Percentiles rank a stretch among this genome's conserved stretches.
Conservation (phyloP, 2,888 invertebrate species). For the Phyllotreta cruciferae region DNA sequence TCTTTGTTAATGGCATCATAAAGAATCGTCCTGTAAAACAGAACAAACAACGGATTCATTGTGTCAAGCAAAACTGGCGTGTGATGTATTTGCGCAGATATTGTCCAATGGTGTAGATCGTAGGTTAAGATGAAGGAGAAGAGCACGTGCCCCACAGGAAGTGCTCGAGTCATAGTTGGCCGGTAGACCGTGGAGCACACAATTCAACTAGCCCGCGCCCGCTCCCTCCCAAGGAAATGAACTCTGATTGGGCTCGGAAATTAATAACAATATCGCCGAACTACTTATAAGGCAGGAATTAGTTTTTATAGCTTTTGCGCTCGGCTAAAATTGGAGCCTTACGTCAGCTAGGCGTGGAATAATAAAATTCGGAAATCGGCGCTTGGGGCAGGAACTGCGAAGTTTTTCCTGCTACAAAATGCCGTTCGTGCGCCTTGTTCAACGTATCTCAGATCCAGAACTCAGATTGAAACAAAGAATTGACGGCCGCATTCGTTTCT, state of each 20-base stretch:
- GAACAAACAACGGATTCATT: slow-evolving; percentile 32
- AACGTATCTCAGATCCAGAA: slow-evolving; percentile 49
- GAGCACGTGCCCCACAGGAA: slow-evolving; percentile 58
- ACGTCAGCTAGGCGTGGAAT: slow-evolving; percentile 12
- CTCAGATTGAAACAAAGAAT: slow-evolving; percentile 50
- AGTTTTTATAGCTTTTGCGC: slow-evolving; percentile 24
- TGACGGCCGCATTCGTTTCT: slow-evolving; percentile 52
- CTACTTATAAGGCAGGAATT: slow-evolving; percentile 41
- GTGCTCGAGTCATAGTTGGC: slow-evolving; percentile 57
- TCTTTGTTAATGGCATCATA: slow-evolving; percentile 1
- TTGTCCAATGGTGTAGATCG: slow-evolving; percentile 42
- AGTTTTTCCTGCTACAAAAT: slow-evolving; percentile 33
- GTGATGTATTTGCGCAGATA: slow-evolving; percentile 37
- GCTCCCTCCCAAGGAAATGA: slow-evolving; percentile 53
- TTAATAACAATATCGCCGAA: slow-evolving; percentile 49
- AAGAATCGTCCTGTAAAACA: slow-evolving; percentile 17
- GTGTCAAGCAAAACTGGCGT: slow-evolving; percentile 26
- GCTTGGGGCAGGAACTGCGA: slow-evolving; percentile 29
- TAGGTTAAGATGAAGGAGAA: slow-evolving; percentile 49
- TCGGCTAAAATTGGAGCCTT: not conserved
- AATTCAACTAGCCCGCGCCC: slow-evolving; percentile 51
- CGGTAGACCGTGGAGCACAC: slow-evolving; percentile 55
- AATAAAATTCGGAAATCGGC: not conserved
- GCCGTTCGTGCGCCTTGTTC: slow-evolving; percentile 50
- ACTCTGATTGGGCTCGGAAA: slow-evolving; percentile 58